Evolutionary conservation across 2,113 vertebrate genomes (phyloP).

Genomic region (Burhinus oedicnemus): DNA sequence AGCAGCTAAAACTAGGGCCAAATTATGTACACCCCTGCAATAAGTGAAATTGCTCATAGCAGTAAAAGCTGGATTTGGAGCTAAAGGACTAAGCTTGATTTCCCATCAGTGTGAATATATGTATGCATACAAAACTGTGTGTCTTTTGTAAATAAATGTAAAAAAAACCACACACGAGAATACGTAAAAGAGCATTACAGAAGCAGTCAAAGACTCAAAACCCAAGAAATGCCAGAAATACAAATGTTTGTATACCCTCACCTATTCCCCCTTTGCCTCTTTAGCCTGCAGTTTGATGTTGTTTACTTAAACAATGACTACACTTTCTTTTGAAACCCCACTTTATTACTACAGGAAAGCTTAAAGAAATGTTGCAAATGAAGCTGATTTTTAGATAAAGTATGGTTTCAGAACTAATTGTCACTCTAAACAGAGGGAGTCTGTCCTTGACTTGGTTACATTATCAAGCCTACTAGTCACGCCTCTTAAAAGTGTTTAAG

Average conservation of each 20-base stretch:
- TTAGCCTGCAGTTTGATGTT: neutral
- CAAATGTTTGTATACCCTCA: neutral
- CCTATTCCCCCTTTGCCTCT: neutral
- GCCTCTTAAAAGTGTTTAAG: neutral
- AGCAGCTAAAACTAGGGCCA: neutral
- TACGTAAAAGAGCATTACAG: neutral
- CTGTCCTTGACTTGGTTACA: neutral
- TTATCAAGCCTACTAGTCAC: neutral
- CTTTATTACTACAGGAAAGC: neutral
- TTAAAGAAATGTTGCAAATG: neutral
- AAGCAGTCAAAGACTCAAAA: neutral
- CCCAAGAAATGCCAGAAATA: neutral
- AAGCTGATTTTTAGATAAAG: neutral
- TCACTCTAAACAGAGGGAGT: neutral
- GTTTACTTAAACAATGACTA: neutral
- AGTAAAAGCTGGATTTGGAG: neutral
- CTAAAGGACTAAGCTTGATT: neutral
- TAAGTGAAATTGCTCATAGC: neutral
- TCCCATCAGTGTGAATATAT: neutral
- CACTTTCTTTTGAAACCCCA: neutral
- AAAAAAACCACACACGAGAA: neutral
- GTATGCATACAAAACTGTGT: neutral
- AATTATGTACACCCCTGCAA: neutral
- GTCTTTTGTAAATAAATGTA: neutral
- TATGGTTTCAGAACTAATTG: neutral